These are phyloP conservation scores for Neotoma lepida DNA, from an alignment of 2,113 vertebrate species.

Conservation along the genomic window DNA sequence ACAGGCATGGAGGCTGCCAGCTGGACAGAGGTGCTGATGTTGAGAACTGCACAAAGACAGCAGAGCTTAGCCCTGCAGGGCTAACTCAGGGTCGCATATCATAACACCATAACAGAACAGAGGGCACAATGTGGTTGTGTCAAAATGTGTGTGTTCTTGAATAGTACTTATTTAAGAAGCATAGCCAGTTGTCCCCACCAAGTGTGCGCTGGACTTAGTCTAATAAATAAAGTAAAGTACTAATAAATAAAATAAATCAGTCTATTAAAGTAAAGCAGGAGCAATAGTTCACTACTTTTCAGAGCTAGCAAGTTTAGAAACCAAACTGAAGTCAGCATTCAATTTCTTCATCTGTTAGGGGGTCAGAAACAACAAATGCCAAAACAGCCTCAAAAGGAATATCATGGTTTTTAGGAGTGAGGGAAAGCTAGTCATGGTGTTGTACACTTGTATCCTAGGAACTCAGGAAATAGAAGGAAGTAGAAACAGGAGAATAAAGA, in stretches of 20 bases:
- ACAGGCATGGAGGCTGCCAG: constrained; percentile 90
- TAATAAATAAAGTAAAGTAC: background rate
- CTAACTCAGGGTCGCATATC: background rate
- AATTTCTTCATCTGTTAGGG: background rate
- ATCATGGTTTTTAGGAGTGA: background rate
- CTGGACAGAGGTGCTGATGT: constrained; percentile 96
- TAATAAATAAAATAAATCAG: background rate
- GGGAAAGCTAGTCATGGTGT: background rate
- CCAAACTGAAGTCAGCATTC: background rate
- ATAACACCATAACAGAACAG: background rate
- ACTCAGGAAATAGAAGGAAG: background rate
- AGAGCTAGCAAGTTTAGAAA: background rate
- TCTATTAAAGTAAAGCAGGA: background rate
- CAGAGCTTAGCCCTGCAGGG: background rate
- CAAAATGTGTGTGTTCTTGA: background rate
- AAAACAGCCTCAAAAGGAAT: background rate
- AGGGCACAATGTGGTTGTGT: background rate
- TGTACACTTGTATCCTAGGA: background rate
- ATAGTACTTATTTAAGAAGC: background rate
- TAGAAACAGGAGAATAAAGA: background rate
- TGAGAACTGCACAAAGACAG: constrained; percentile 88
- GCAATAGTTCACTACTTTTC: background rate
- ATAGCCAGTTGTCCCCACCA: background rate
- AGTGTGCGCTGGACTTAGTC: background rate
- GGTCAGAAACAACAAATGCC: background rate